phyloP scores from a whole-genome alignment of 1,140 invertebrate genomes.

The Apis dorsata region DNA sequence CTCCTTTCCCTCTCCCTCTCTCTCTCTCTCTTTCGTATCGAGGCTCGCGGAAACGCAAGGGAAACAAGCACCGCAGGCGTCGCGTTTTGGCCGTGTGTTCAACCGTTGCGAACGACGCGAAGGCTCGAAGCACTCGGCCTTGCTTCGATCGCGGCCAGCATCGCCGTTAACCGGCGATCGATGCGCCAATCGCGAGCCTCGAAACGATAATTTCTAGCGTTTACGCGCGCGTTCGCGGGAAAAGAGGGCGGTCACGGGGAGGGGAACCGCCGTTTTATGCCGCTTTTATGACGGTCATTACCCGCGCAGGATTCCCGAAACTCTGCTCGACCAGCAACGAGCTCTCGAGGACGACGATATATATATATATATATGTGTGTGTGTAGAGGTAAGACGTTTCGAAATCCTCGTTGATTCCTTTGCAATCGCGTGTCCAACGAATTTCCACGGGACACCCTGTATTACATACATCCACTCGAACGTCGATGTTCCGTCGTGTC shows the following conservation, averaged over 20 bases:
- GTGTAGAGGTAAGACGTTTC: too few species aligned
- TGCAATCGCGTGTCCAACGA: too few species aligned
- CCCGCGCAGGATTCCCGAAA: slow-evolving; percentile 64
- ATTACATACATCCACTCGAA: too few species aligned
- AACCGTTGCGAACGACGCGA: slow-evolving; percentile 22
- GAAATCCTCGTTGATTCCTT: too few species aligned
- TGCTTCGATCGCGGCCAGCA: slow-evolving; percentile 1
- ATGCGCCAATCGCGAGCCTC: slow-evolving; percentile 6
- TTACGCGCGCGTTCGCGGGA: slow-evolving; percentile 60
- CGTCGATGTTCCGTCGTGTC: not conserved
- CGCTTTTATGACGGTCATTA: slow-evolving; percentile 64
- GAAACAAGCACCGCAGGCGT: not conserved
- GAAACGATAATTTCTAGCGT: slow-evolving; percentile 67
- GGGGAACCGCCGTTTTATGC: slow-evolving; percentile 56
- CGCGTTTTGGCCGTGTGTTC: not conserved
- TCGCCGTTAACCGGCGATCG: slow-evolving; percentile 21
- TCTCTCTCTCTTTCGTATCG: not conserved
- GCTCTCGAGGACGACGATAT: too few species aligned
- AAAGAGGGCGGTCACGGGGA: slow-evolving; percentile 53
- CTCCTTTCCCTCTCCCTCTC: not conserved
- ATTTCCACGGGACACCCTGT: too few species aligned
- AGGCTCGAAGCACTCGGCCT: not conserved
- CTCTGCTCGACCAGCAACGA: slow-evolving; percentile 57
- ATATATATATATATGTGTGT: too few species aligned
- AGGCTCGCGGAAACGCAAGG: not conserved